A percentile compares a stretch with the other conserved stretches of the same genome.
phyloP scores from a whole-genome alignment of 35 echinoderm and acorn worm species.

The Ptychodera flava region DNA sequence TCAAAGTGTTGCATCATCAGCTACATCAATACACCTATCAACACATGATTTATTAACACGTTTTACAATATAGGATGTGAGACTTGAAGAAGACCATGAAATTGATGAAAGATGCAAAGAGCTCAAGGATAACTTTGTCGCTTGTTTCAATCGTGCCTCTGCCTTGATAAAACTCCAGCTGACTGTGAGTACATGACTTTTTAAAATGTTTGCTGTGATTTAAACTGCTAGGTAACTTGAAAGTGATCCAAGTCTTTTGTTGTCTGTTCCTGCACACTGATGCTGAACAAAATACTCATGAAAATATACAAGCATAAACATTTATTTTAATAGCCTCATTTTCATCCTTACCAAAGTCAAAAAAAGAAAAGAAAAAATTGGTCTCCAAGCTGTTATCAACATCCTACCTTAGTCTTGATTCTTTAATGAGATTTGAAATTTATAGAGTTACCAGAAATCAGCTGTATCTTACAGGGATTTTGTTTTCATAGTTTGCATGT shows the following conservation, averaged over 20 bases:
- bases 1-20: too few relatives aligned
- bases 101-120: conserved; percentile 64
- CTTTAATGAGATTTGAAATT: too few relatives aligned
- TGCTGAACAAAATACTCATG: too few relatives aligned
- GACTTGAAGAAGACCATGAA: conserved; percentile 65
- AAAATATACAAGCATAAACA: neutral
- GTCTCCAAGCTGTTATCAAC: too few relatives aligned
- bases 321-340: neutral
- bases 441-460: too few relatives aligned
- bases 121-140: conserved; percentile 82
- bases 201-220: neutral
- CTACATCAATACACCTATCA: too few relatives aligned
- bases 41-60: too few relatives aligned
- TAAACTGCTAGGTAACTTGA: neutral
- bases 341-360: neutral
- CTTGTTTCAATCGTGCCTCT: conserved; percentile 67
- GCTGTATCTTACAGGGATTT: too few relatives aligned
- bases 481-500: too few relatives aligned
- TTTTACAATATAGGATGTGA: conserved; percentile 76
- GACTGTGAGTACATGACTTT: conserved; percentile 35
- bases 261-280: neutral
- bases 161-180: conserved; percentile 71
- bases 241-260: neutral
- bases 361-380: too few relatives aligned
- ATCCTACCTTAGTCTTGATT: too few relatives aligned